Base-by-base conservation (phyloP, 1,140 invertebrate genomes). In the Anadara kagoshimensis region DNA sequence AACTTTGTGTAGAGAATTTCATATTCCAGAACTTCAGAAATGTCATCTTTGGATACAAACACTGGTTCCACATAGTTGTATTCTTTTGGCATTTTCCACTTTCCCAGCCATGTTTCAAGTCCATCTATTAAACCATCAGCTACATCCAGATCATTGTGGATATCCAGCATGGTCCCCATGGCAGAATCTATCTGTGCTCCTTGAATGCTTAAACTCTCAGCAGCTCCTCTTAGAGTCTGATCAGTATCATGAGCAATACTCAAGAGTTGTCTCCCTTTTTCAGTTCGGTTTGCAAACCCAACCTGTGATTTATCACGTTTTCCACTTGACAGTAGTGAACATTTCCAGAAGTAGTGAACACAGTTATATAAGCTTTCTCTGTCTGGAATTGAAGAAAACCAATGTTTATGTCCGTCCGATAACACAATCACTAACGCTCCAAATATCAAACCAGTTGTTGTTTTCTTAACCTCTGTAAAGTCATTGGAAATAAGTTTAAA, bases 111-210 rank as follows among this genome's bases (percentile, higher is more conserved):
- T 14, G 49, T 53, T 41, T 81, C 77, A 11, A 81, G 58, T 14
- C 73, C 79, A 14, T 68, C 69, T 3, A 74, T 24, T 1, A 81
- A 11, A 53, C 64, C 74, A 14, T 78, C 74, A 3, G 77, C 69
- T 36, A 81, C 49, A 16, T 81, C 74, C 36, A 81, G 69, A 57
- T 81, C 79, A n/a, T 74, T 69, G 14, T 81, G 71, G 53, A 81
- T 66, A 14, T 81, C 77, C 43, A 49, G 36, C 76, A 79, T 76
- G 18, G 61, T 69, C 24, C 69, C 61, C 8, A 72, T 36, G 16
- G 76, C 63, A 20, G 65, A 69, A 45, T 75, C 71, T 24, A 81
- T 56, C 41, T 81, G 77, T 36, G 69, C 64, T 5, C 79, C 79
- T 69, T 81, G 69, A 45, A 43, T 43, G n/a, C 57, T 26, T 11